phyloP scores from a whole-genome alignment of 2,888 invertebrate species.

The Pycnomerus fuliginosus region DNA sequence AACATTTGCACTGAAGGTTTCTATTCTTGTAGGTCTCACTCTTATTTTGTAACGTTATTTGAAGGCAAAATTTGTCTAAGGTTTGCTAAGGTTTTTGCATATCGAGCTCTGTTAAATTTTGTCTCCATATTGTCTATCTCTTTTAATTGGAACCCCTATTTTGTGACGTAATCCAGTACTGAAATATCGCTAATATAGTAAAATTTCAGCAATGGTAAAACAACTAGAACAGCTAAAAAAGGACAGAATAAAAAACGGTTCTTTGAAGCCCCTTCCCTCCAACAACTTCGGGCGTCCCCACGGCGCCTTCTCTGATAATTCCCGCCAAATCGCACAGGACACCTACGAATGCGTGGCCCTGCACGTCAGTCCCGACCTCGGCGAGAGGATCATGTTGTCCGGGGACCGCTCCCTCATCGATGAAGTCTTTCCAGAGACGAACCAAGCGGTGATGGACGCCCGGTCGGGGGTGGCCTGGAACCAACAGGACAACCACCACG shows the following conservation, averaged over 20 bases:
- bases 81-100: too few relatives aligned
- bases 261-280: slow-evolving; percentile 26
- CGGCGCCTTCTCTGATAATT: slow-evolving; percentile 33
- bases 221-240: slow-evolving; percentile 73
- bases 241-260: slow-evolving; percentile 64
- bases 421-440: slow-evolving; percentile 75
- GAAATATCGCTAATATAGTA: too few relatives aligned
- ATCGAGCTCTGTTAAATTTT: too few relatives aligned
- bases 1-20: too few relatives aligned
- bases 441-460: slow-evolving; percentile 77
- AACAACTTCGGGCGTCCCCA: slow-evolving; percentile 35
- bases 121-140: too few relatives aligned
- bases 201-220: slow-evolving; percentile 71
- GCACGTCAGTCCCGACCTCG: slow-evolving; percentile 77
- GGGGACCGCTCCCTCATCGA: slow-evolving; percentile 76
- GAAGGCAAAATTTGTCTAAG: too few relatives aligned
- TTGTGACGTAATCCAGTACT: too few relatives aligned
- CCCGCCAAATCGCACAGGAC: slow-evolving; percentile 44
- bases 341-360: slow-evolving; percentile 77
- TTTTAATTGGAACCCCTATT: too few relatives aligned
- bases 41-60: too few relatives aligned
- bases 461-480: slow-evolving; percentile 76
- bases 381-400: slow-evolving; percentile 78
- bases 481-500: slow-evolving; percentile 78
- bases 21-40: too few relatives aligned